phyloP scores from a whole-genome alignment of 2,113 vertebrate genomes.

The Laterallus jamaicensis region DNA sequence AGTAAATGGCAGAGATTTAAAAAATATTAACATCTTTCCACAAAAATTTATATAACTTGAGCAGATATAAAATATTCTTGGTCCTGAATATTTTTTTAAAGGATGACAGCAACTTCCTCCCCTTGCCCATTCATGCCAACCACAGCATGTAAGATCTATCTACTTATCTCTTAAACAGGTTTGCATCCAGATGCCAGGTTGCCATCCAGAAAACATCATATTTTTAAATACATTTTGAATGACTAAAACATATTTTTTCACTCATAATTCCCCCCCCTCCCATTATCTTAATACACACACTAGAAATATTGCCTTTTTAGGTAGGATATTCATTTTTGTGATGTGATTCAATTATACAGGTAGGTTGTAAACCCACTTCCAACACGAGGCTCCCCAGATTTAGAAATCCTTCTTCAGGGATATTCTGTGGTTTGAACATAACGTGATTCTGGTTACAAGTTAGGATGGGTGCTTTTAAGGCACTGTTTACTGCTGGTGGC shows the following conservation, averaged over 20 bases:
- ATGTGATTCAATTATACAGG: background rate
- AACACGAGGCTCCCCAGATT: background rate
- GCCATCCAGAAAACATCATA: background rate
- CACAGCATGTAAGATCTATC: background rate
- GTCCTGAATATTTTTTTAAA: background rate
- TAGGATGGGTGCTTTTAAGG: background rate
- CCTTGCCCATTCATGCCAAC: background rate
- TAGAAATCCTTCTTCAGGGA: background rate
- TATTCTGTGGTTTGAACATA: background rate
- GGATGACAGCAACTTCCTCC: background rate
- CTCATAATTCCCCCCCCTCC: fast-evolving
- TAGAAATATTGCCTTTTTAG: background rate
- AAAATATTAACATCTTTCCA: background rate
- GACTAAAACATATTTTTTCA: background rate
- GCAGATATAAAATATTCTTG: background rate
- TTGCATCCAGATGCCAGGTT: background rate
- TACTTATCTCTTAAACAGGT: background rate
- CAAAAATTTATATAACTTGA: background rate
- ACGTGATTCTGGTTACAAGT: background rate
- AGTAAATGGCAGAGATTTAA: background rate
- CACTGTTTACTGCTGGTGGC: background rate
- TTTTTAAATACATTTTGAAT: background rate
- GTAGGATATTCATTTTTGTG: background rate
- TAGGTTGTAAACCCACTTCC: background rate
- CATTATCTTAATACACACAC: background rate